Base-by-base conservation (phyloP, 2,888 invertebrate genomes). In the Pecten maximus region DNA sequence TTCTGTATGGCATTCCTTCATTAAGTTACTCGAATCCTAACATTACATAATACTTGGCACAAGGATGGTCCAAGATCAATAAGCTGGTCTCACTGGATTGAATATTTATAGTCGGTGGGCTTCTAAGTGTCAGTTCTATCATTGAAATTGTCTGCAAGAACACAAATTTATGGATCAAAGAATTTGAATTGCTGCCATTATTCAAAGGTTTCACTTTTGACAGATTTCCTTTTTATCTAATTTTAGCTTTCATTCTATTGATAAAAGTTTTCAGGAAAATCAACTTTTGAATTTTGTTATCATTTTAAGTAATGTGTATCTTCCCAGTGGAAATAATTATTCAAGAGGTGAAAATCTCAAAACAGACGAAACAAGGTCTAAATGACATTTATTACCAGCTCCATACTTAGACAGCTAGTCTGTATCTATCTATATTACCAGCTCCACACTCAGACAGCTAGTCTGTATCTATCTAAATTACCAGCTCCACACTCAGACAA, bases 181-280 rank as follows among this genome's bases (percentile, higher is more conserved):
- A 74, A 74, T 8, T 74, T 74, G 74, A 74, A 74, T 74, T 74
- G 74, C 74, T 3, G 15, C 35, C 74, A 74, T 74, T 74, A 74
- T 74, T 74, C 74, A 74, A 74, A 74, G 74, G 74, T 74, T 74
- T 74, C 28, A 35, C 35, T 74, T 74, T 74, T 74, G 28, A 74
- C 4, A 35, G 35, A 74, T 1, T 28, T 74, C 35, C 74, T 74
- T 74, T 74, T 74, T 74, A 74, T 74, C 10, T 28, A 74, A 74
- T 28, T 6, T 8, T 35, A 74, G 74, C 35, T 35, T 74, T 74
- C 74, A 28, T 12, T 23, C 12, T 19, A 35, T 74, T 74, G 74
- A 74, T 74, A 28, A 74, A 74, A 28, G 12, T 74, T 74, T 74
- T 28, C 74, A 35, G 35, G 35, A 28, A 74, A 74, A 74, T 74